phyloP scores from a whole-genome alignment of 2,113 vertebrate genomes.

The Sciurus niger region DNA sequence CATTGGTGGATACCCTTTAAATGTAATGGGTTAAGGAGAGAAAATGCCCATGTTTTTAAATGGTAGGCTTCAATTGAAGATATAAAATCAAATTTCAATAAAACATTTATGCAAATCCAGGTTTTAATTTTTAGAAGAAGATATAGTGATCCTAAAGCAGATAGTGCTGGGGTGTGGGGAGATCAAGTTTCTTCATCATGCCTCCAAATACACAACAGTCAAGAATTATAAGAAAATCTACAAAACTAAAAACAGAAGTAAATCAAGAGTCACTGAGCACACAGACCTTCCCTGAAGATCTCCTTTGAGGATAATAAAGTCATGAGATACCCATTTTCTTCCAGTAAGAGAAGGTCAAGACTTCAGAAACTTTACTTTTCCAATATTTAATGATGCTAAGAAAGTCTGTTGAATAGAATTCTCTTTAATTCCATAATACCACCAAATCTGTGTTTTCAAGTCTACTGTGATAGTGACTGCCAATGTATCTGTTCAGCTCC shows the following conservation, averaged over 20 bases:
- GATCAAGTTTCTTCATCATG: background rate
- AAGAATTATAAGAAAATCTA: background rate
- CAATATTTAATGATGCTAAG: background rate
- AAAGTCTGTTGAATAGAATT: background rate
- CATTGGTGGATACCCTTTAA: constrained; percentile 17
- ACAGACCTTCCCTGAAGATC: background rate
- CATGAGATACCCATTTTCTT: constrained; percentile 72
- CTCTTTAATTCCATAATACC: background rate
- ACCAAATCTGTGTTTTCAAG: background rate
- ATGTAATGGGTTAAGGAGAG: constrained; percentile 39
- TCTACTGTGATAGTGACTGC: background rate
- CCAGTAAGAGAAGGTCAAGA: constrained; percentile 70
- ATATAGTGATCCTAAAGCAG: constrained; percentile 28
- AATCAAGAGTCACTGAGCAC: constrained; percentile 46
- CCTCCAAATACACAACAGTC: background rate
- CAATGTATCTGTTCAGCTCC: background rate
- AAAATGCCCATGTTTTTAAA: background rate
- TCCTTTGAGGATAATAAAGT: constrained; percentile 74
- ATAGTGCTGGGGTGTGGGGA: background rate
- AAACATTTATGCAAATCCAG: constrained; percentile 69
- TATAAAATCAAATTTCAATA: constrained; percentile 63
- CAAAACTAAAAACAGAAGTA: constrained; percentile 52
- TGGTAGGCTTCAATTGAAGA: constrained; percentile 7
- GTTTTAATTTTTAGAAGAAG: constrained; percentile 74
- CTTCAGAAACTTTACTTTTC: constrained; percentile 11